phyloP scores from a whole-genome alignment of 2,113 vertebrate species.

The Pygoscelis antarcticus region DNA sequence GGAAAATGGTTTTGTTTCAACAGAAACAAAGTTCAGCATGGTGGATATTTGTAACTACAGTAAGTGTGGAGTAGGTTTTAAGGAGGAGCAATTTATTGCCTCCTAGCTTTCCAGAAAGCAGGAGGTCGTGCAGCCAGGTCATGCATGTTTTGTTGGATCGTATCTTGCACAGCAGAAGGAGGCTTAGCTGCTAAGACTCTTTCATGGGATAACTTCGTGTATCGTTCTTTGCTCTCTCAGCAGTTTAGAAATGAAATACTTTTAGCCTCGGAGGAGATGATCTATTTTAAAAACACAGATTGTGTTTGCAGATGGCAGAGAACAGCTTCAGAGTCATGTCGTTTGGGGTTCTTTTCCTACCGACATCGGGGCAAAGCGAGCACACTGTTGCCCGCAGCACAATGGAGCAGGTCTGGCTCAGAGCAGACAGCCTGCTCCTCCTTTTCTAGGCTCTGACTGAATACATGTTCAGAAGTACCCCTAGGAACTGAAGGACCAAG shows the following conservation, averaged over 20 bases:
- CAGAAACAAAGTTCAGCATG: not conserved
- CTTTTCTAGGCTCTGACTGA: not conserved
- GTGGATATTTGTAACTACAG: not conserved
- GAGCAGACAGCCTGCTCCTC: not conserved
- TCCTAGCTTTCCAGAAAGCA: not conserved
- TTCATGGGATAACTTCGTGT: not conserved
- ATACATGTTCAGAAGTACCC: not conserved
- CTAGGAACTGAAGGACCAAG: not conserved
- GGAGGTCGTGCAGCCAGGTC: not conserved
- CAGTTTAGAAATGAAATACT: slow-evolving; percentile 40
- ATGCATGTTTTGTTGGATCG: not conserved
- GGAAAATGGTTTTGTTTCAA: not conserved
- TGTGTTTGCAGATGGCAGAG: not conserved
- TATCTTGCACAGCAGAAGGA: not conserved
- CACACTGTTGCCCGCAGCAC: accelerated
- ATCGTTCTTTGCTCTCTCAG: slow-evolving; percentile 20
- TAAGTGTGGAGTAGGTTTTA: not conserved
- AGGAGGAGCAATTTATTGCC: not conserved
- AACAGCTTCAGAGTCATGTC: not conserved
- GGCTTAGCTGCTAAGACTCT: slow-evolving; percentile 49
- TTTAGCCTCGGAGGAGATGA: not conserved
- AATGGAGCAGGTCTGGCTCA: not conserved
- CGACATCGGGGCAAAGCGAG: not conserved
- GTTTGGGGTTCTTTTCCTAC: not conserved
- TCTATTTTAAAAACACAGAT: slow-evolving; percentile 37